Evolutionary conservation across 2,888 invertebrate species (phyloP).

Genomic region (Heliconius cydno): DNA sequence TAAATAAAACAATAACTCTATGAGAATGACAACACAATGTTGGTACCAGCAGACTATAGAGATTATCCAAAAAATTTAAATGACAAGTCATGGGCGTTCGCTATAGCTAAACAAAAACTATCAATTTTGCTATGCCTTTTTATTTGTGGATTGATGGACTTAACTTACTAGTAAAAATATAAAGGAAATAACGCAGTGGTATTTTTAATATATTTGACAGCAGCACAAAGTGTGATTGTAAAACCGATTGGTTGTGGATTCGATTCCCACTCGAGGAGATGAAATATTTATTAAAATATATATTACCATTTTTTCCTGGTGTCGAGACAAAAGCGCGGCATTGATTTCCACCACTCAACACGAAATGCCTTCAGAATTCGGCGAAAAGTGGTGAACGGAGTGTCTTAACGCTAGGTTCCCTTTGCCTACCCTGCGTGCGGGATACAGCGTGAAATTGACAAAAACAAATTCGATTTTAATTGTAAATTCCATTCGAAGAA

Average conservation of each 20-base stretch:
- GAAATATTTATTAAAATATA: too few species aligned
- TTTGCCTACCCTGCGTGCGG: too few species aligned
- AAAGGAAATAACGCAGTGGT: neutral
- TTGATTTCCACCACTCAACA: too few species aligned
- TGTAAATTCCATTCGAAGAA: neutral
- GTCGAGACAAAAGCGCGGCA: too few species aligned
- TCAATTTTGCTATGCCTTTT: neutral
- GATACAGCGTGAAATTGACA: too few species aligned
- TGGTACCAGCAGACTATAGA: neutral
- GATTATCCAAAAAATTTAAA: neutral
- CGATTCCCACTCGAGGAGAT: too few species aligned
- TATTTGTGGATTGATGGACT: neutral
- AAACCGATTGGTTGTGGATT: too few species aligned
- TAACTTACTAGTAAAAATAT: neutral
- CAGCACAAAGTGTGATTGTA: too few species aligned
- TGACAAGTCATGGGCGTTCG: neutral
- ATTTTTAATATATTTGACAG: neutral
- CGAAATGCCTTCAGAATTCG: too few species aligned
- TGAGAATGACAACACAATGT: neutral
- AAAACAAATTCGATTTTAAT: neutral
- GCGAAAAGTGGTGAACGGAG: too few species aligned
- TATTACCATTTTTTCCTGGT: too few species aligned
- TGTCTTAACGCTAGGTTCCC: too few species aligned
- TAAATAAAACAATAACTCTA: conserved; percentile 4
- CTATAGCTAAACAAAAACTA: neutral